Percentiles rank a stretch among this genome's conserved stretches.
These are phyloP conservation scores for Tipula helvola DNA, from an alignment of 2,888 invertebrate genomes.

Conservation along the genomic window DNA sequence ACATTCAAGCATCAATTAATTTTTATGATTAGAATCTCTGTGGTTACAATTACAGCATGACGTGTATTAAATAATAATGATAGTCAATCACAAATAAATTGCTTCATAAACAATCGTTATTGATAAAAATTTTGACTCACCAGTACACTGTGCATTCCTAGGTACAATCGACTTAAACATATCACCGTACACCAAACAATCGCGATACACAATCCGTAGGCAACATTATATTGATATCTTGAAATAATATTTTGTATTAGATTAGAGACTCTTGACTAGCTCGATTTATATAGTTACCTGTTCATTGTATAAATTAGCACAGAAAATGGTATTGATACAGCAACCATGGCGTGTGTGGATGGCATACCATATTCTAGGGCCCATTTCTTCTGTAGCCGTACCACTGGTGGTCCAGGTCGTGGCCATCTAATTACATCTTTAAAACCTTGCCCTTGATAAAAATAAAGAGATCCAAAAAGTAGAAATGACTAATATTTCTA, in stretches of 20 bases:
- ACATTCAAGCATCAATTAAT: background rate
- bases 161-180: conserved; percentile 73
- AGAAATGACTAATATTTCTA: background rate
- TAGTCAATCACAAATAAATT: background rate
- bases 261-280: background rate
- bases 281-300: conserved; percentile 17
- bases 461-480: conserved; percentile 6
- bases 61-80: background rate
- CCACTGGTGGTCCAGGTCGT: conserved; percentile 72
- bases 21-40: background rate
- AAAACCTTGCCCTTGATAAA: conserved; percentile 58
- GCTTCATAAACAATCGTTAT: background rate
- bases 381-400: conserved; percentile 77
- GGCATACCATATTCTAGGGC: conserved; percentile 90
- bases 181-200: conserved; percentile 61
- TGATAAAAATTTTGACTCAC: conserved; percentile 39
- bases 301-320: conserved; percentile 67
- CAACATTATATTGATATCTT: conserved; percentile 59
- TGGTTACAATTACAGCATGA: background rate
- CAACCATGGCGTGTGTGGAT: conserved; percentile 88
- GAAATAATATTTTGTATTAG: background rate
- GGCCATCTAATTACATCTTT: conserved; percentile 84
- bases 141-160: conserved; percentile 88
- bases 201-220: conserved; percentile 45
- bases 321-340: conserved; percentile 76